These are phyloP conservation scores for Dendronephthya gigantea DNA, from an alignment of 64 coral and sea anemone genomes.

Conservation along the genomic window DNA sequence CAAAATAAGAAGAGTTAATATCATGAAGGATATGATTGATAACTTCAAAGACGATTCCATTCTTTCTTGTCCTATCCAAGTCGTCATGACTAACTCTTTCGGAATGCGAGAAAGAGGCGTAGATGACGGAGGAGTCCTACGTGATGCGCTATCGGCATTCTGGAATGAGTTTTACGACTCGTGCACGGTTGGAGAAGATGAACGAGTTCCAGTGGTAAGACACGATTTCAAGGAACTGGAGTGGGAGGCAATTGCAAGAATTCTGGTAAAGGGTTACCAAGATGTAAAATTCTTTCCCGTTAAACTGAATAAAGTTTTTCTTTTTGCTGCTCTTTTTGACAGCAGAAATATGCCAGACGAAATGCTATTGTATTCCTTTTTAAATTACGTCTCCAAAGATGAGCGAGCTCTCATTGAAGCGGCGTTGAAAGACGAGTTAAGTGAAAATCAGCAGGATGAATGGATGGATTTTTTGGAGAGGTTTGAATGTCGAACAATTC, in stretches of 20 bases:
- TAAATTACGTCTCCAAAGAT: background rate
- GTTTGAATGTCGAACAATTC: background rate
- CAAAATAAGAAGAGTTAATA: background rate
- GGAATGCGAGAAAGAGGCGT: slow-evolving; percentile 11
- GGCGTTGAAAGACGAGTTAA: background rate
- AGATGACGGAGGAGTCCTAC: slow-evolving; percentile 17
- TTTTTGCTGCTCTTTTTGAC: background rate
- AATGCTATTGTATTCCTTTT: background rate
- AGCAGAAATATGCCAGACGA: background rate
- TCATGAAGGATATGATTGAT: slow-evolving; percentile 29
- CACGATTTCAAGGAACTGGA: background rate
- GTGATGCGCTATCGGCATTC: slow-evolving; percentile 16
- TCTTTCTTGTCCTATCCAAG: slow-evolving; percentile 9
- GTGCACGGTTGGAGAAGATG: background rate
- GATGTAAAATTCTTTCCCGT: background rate
- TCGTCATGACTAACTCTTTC: slow-evolving; percentile 19
- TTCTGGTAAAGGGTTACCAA: background rate
- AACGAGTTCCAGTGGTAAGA: background rate
- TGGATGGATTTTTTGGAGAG: background rate
- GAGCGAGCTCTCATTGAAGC: background rate
- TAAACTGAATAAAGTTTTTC: background rate
- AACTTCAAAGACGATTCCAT: slow-evolving; percentile 11
- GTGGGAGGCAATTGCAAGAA: background rate
- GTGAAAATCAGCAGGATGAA: background rate
- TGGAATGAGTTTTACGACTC: slow-evolving; percentile 32